Evolutionary conservation across 2,888 invertebrate genomes (phyloP).

Genomic region (Prosapia bicincta): DNA sequence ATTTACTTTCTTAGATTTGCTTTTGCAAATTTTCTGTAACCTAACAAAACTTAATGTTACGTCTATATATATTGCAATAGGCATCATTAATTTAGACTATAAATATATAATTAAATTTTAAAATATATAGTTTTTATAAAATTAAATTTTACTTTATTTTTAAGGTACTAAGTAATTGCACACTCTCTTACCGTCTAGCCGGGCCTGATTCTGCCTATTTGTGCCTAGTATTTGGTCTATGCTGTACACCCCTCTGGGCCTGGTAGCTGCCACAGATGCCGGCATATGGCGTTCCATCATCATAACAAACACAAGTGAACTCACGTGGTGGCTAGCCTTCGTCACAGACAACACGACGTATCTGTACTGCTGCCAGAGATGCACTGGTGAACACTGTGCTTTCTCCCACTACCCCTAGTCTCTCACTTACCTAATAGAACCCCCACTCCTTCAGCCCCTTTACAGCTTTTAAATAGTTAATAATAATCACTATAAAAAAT

Average conservation of each 20-base stretch:
- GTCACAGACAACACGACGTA: background rate
- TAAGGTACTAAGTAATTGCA: too few relatives aligned
- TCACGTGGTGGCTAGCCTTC: background rate
- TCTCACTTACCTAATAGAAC: background rate
- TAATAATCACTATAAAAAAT: conserved; percentile 25
- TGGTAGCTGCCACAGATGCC: conserved; percentile 31
- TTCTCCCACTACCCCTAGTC: conserved; percentile 4
- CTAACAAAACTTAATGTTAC: too few relatives aligned
- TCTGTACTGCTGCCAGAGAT: background rate
- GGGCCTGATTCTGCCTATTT: conserved; percentile 11
- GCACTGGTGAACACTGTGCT: background rate
- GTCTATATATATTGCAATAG: too few relatives aligned
- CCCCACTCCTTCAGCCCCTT: conserved; percentile 2
- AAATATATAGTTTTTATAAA: too few relatives aligned
- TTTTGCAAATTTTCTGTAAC: too few relatives aligned
- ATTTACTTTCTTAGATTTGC: too few relatives aligned
- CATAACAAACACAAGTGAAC: background rate
- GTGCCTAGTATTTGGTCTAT: conserved; percentile 50
- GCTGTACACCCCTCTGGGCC: conserved; percentile 46
- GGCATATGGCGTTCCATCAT: conserved; percentile 25
- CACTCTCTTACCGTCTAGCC: background rate
- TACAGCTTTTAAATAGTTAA: conserved; percentile 27
- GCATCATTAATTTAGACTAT: too few relatives aligned
- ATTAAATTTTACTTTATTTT: too few relatives aligned
- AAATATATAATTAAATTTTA: too few relatives aligned